Evolutionary conservation across 1,140 invertebrate species (phyloP), one percentile per base, ranked within the genome.

Genomic region (Littorina saxatilis): DNA sequence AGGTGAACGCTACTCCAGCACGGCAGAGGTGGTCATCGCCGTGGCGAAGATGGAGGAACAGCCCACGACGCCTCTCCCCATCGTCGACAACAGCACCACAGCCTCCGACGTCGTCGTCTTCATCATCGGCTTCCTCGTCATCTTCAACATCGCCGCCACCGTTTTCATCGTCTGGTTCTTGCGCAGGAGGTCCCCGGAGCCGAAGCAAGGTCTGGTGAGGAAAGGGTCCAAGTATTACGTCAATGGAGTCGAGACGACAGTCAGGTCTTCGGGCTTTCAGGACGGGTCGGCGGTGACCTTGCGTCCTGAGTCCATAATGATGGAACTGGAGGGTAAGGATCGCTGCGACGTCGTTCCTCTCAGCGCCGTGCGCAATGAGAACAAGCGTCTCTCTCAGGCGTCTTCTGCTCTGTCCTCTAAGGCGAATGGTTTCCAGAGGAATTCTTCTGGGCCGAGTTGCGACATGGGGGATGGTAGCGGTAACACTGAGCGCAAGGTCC

Each of bases 71-170:
- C 70, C 82, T 13, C 50, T 72, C 13, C 77, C 82, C 37, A 11
- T 37, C 27, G 50, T 39, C 35, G 29, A 55, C 40, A 32, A 79
- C 27, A 7, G 15, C 43, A 40, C 80, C 40, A 83, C 82, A 13
- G 61, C 82, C 20, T 66, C 82, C 1, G 82, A 83, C 77, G 68
- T 83, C 61, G 70, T 83, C 15, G 82, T 83, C 40, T 83, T 83
- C 77, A 68, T 83, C 52, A 74, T 83, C 37, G 76, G 82, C 35
- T 83, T 83, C 43, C 70, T 83, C n/a, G 77, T 83, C 39, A 7
- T 83, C 29, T 75, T 83, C 61, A 83, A 83, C 61, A 72, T 83
- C 29, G 58, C 50, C 5, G 78, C 72, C 37, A 66, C 82, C 13
- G 58, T 74, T 15, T 43, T 61, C 23, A 79, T 83, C 32, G 66